phyloP scores from a whole-genome alignment of 53 echinoderm and acorn worm species.

The Temnopleurus reevesii region DNA sequence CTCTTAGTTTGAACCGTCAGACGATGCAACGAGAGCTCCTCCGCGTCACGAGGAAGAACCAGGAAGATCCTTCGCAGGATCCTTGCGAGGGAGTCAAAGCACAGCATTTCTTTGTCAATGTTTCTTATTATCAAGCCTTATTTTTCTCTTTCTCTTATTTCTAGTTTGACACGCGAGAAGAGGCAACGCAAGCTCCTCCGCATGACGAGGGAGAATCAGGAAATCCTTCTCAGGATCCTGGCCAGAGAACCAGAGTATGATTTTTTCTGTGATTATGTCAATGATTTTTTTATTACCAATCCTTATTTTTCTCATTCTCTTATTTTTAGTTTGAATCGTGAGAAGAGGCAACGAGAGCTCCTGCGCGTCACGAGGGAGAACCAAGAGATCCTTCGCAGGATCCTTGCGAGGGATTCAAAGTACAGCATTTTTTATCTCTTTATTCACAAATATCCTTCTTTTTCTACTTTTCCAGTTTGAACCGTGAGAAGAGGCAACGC shows the following conservation, averaged over 20 bases:
- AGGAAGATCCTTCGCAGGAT: constrained; percentile 90
- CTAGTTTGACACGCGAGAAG: too few species aligned
- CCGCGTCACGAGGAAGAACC: constrained; percentile 87
- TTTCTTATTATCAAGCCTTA: too few species aligned
- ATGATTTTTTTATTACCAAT: too few species aligned
- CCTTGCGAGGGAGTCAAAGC: constrained; percentile 89
- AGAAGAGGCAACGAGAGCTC: constrained; percentile 85
- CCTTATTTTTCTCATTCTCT: too few species aligned
- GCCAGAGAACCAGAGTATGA: constrained; percentile 95
- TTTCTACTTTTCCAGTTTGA: constrained; percentile 67
- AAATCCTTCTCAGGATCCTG: constrained; percentile 85
- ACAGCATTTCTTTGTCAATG: too few species aligned
- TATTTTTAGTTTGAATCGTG: too few species aligned
- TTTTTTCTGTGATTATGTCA: too few species aligned
- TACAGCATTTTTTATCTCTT: too few species aligned
- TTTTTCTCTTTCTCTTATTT: too few species aligned
- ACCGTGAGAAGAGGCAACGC: constrained; percentile 88
- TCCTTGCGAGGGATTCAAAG: constrained; percentile 90
- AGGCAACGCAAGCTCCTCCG: constrained; percentile 79
- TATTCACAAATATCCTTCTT: background rate
- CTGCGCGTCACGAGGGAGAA: constrained; percentile 87
- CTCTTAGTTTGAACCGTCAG: constrained; percentile 80
- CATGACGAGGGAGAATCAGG: constrained; percentile 91
- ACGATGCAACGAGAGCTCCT: constrained; percentile 83
- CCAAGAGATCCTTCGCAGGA: constrained; percentile 90